These are phyloP conservation scores for Drosophila greeni DNA, from an alignment of 2,888 invertebrate genomes.

Conservation along the genomic window DNA sequence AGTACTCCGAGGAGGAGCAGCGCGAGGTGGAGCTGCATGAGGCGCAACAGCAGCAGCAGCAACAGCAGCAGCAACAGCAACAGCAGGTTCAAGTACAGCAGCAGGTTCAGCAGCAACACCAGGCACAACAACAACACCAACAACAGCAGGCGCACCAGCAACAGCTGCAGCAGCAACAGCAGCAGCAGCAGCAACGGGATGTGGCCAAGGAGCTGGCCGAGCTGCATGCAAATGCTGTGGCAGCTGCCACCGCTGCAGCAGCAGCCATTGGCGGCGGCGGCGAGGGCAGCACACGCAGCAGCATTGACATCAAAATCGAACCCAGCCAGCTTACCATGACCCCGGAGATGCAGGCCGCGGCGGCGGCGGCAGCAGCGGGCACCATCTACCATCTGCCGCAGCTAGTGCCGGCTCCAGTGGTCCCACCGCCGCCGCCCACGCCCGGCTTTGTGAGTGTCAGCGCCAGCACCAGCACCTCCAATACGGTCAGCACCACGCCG, in stretches of 20 bases:
- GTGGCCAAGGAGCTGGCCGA: conserved; percentile 73
- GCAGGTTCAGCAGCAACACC: conserved; percentile 35
- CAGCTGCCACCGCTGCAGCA: conserved; percentile 43
- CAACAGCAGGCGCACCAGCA: conserved; percentile 59
- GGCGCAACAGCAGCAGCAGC: conserved; percentile 38
- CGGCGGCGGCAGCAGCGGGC: conserved; percentile 44
- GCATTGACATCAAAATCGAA: conserved; percentile 74
- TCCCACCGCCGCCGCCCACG: conserved; percentile 54
- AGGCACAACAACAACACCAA: conserved; percentile 49
- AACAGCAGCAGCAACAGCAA: conserved; percentile 27
- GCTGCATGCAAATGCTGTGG: conserved; percentile 64
- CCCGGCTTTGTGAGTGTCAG: conserved; percentile 41
- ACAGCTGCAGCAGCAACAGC: conserved; percentile 56
- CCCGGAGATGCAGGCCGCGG: conserved; percentile 55
- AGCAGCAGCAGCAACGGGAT: conserved; percentile 67
- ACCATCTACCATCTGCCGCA: conserved; percentile 74
- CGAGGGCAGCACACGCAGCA: conserved; percentile 48
- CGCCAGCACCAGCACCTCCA: conserved; percentile 28
- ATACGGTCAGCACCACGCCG: conserved; percentile 48
- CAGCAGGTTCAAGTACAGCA: conserved; percentile 57
- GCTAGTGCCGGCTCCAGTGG: conserved; percentile 59
- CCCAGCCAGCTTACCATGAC: conserved; percentile 52
- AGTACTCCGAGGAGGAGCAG: conserved; percentile 69
- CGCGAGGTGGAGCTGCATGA: conserved; percentile 63
- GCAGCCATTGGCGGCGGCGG: conserved; percentile 26